Evolutionary conservation across 1,140 invertebrate genomes (phyloP).

Genomic region (Lasaia peninsularis): DNA sequence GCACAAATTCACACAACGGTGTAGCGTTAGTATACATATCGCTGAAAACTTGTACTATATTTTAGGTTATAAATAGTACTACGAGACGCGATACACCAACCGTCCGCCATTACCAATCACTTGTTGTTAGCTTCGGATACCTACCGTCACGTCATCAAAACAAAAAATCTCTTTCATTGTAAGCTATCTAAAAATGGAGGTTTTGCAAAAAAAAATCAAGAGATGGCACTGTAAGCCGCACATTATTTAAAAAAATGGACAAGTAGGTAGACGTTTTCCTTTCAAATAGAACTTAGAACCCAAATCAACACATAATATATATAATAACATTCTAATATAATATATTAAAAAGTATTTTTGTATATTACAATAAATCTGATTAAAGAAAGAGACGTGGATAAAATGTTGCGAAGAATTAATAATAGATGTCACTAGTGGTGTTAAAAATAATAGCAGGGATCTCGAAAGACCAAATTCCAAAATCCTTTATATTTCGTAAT

Average conservation of each 20-base stretch:
- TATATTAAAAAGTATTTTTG: no score
- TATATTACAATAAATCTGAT: no score
- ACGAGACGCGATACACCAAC: slow-evolving; percentile 75
- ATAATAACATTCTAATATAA: no score
- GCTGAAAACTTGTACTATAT: slow-evolving; percentile 77
- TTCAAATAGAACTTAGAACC: no score
- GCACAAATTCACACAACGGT: slow-evolving; percentile 71
- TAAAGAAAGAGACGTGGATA: no score
- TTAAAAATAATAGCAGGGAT: no score
- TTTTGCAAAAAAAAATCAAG: slow-evolving; percentile 27
- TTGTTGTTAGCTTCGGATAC: slow-evolving; percentile 64
- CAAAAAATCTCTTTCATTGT: slow-evolving; percentile 41
- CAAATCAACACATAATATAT: no score
- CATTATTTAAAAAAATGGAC: not conserved
- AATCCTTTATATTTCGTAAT: no score
- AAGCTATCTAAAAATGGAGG: slow-evolving; percentile 4
- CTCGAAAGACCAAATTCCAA: no score
- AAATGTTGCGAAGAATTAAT: no score
- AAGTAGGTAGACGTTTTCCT: no score
- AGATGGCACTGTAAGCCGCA: slow-evolving; percentile 41
- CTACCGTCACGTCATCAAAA: slow-evolving; percentile 72
- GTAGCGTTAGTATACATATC: slow-evolving; percentile 76
- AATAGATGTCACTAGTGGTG: no score
- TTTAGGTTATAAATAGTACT: slow-evolving; percentile 78
- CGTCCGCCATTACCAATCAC: slow-evolving; percentile 75